Conservation (phyloP, 1,140 invertebrate species). For the Macrobrachium nipponense region DNA sequence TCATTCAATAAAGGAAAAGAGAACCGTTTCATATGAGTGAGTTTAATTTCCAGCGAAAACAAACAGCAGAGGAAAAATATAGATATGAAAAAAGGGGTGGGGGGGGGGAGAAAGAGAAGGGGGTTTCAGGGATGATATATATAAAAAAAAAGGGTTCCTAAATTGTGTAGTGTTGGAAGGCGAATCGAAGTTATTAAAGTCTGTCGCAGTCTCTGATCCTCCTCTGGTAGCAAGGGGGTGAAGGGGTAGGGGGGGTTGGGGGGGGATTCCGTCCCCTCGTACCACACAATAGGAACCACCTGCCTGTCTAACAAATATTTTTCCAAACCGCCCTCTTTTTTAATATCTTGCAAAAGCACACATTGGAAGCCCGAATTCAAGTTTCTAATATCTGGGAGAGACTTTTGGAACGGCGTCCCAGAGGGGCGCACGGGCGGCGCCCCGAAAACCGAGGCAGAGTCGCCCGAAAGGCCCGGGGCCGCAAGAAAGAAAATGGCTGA, state of each 20-base stretch:
- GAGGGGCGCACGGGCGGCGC: background rate
- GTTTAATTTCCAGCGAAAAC: background rate
- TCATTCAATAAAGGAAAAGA: background rate
- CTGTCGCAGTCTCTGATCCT: background rate
- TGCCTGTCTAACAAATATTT: slow-evolving; percentile 57
- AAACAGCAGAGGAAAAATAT: background rate
- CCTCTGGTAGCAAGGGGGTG: too few relatives aligned
- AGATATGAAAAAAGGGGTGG: background rate
- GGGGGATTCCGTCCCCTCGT: background rate
- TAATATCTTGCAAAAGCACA: slow-evolving; percentile 62
- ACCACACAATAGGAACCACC: slow-evolving; percentile 18
- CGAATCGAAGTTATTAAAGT: background rate
- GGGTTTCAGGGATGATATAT: background rate
- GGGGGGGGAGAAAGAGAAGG: background rate
- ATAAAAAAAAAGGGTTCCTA: background rate
- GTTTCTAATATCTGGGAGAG: slow-evolving; percentile 57
- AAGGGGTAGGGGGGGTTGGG: too few relatives aligned
- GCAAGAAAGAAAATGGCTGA: slow-evolving; percentile 17
- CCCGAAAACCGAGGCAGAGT: background rate
- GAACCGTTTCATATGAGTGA: background rate
- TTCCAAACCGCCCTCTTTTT: slow-evolving; percentile 57
- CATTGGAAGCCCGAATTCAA: slow-evolving; percentile 46
- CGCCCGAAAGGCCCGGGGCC: background rate
- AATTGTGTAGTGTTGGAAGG: background rate
- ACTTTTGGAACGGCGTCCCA: slow-evolving; percentile 3